These are phyloP conservation scores for Exephanes ischioxanthus DNA, from an alignment of 2,888 invertebrate species.

Conservation along the genomic window DNA sequence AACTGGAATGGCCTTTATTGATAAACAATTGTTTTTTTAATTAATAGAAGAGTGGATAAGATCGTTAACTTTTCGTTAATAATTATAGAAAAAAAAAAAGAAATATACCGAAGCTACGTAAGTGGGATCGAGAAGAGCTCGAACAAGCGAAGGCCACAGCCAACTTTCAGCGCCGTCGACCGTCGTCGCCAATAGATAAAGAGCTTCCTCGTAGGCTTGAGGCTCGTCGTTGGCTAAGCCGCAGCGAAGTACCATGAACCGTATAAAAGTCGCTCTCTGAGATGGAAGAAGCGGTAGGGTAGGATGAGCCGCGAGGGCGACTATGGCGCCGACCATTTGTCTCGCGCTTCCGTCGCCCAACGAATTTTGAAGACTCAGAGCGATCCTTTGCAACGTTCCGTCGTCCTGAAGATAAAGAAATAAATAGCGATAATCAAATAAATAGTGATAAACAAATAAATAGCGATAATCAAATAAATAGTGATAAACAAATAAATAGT, in stretches of 20 bases:
- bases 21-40: background rate
- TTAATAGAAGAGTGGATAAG: background rate
- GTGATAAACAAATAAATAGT: no score
- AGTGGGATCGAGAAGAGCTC: constrained; percentile 76
- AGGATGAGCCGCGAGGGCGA: constrained; percentile 80
- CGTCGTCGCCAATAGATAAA: constrained; percentile 81
- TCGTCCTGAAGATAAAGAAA: constrained; percentile 73
- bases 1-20: constrained; percentile 75
- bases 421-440: no score
- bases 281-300: constrained; percentile 79
- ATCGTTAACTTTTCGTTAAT: background rate
- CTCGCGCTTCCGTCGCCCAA: constrained; percentile 77
- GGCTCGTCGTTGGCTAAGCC: constrained; percentile 75
- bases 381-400: constrained; percentile 78
- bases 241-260: constrained; percentile 80
- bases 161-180: constrained; percentile 81
- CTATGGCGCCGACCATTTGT: constrained; percentile 80
- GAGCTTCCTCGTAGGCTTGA: constrained; percentile 80
- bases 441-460: no score
- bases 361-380: constrained; percentile 79
- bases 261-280: constrained; percentile 79
- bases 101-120: constrained; percentile 74
- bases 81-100: background rate
- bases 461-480: no score
- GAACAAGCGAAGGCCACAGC: constrained; percentile 81